Evolutionary conservation across 2,888 invertebrate genomes (phyloP).

Genomic region (Acronicta alni): DNA sequence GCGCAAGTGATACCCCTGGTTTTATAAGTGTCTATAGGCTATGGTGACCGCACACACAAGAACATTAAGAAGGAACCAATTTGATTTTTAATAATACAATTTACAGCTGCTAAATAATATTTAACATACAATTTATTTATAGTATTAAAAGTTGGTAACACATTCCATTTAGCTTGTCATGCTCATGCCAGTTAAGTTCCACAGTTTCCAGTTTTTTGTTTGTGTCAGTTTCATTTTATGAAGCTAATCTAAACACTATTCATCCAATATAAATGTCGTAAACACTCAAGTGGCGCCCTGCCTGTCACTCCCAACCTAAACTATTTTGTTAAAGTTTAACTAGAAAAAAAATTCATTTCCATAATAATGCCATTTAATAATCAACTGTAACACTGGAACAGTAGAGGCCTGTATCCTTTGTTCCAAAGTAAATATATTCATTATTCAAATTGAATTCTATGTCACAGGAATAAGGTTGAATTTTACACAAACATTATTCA

Average conservation of each 20-base stretch:
- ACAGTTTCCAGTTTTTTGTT: background rate
- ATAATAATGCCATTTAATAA: conserved; percentile 5
- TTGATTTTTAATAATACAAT: too few relatives aligned
- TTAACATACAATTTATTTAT: too few relatives aligned
- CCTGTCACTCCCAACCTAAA: conserved; percentile 54
- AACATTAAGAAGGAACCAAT: too few relatives aligned
- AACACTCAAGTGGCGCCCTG: conserved; percentile 48
- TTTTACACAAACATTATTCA: conserved; percentile 33
- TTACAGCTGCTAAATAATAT: too few relatives aligned
- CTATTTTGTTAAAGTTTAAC: conserved; percentile 53
- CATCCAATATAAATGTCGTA: conserved; percentile 32
- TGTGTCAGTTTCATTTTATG: conserved; percentile 14
- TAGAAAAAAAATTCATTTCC: conserved; percentile 35
- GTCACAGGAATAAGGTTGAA: conserved; percentile 27
- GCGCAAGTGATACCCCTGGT: too few relatives aligned
- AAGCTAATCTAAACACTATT: conserved; percentile 40
- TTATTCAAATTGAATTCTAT: conserved; percentile 44
- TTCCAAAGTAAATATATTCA: conserved; percentile 2
- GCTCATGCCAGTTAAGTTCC: background rate
- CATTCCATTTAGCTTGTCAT: background rate
- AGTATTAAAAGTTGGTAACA: background rate
- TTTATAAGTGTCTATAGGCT: too few relatives aligned
- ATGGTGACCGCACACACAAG: too few relatives aligned
- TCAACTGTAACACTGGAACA: background rate
- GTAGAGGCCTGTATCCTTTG: conserved; percentile 17